phyloP scores from a whole-genome alignment of 2,888 invertebrate species.

The Limenitis camilla region DNA sequence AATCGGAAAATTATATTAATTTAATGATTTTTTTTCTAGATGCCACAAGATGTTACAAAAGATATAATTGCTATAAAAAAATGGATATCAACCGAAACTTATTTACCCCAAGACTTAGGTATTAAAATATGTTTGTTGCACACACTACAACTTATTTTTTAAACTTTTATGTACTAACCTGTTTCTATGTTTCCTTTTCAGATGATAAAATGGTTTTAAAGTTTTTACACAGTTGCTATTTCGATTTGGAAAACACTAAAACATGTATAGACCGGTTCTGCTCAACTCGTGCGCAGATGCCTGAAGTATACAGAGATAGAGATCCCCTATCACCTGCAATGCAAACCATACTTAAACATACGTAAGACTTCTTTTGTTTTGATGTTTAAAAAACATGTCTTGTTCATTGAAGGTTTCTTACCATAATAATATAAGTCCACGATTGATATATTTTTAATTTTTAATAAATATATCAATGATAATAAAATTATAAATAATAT shows the following conservation, averaged over 20 bases:
- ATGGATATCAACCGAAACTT: constrained; percentile 80
- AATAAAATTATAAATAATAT: too few relatives aligned
- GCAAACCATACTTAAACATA: constrained; percentile 40
- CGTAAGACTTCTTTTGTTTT: constrained; percentile 38
- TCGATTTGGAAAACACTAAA: constrained; percentile 74
- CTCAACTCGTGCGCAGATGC: constrained; percentile 44
- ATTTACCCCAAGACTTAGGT: constrained; percentile 80
- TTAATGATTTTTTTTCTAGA: constrained; percentile 35
- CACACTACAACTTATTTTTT: too few relatives aligned
- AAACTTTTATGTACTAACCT: too few relatives aligned
- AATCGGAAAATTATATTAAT: background rate
- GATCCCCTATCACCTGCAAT: constrained; percentile 42
- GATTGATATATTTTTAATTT: too few relatives aligned
- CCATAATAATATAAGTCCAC: too few relatives aligned
- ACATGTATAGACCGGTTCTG: constrained; percentile 66
- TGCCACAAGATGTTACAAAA: constrained; percentile 62
- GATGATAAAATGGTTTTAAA: constrained; percentile 68
- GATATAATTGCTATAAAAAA: constrained; percentile 78
- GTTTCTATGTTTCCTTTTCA: constrained; percentile 29
- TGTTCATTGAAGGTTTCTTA: too few relatives aligned
- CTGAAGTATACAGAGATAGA: constrained; percentile 45
- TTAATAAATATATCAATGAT: too few relatives aligned
- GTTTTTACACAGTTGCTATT: constrained; percentile 72
- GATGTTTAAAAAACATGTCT: too few relatives aligned
- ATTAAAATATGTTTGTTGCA: constrained; percentile 5